Evolutionary conservation across 2,797 vertebrate species (phyloP).

Genomic region (Rachycentron canadum): DNA sequence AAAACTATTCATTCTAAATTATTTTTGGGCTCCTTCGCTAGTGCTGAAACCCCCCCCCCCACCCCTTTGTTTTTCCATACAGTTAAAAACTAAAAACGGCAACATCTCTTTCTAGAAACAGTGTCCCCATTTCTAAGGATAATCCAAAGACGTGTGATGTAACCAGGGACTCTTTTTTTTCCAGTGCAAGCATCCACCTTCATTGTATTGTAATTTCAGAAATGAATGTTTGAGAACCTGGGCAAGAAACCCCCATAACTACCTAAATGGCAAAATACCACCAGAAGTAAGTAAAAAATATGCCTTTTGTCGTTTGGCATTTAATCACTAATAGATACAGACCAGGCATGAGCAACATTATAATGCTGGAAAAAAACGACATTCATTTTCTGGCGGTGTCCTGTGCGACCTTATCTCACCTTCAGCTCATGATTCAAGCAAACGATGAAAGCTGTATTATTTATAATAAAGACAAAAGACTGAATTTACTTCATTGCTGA

Average conservation of each 20-base stretch:
- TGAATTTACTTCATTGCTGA: slow-evolving; percentile 44
- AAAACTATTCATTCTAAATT: not conserved
- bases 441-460: slow-evolving; percentile 38
- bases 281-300: not conserved
- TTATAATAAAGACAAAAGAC: slow-evolving; percentile 50
- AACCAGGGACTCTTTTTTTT: not conserved
- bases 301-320: not conserved
- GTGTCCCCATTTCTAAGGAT: not conserved
- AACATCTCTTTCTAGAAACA: not conserved
- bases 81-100: not conserved
- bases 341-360: not conserved
- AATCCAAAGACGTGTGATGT: not conserved
- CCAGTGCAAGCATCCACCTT: not conserved
- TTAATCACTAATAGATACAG: not conserved
- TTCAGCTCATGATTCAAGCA: slow-evolving; percentile 30
- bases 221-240: not conserved
- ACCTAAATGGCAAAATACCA: not conserved
- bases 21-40: not conserved
- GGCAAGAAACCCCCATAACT: not conserved
- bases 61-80: not conserved
- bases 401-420: slow-evolving; percentile 23
- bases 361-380: not conserved
- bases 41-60: too few species aligned
- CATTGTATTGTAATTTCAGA: slow-evolving; percentile 8
- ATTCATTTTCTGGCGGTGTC: slow-evolving; percentile 14